Evolutionary conservation across 2,113 vertebrate genomes (phyloP).

Genomic region (Etheostoma cragini): DNA sequence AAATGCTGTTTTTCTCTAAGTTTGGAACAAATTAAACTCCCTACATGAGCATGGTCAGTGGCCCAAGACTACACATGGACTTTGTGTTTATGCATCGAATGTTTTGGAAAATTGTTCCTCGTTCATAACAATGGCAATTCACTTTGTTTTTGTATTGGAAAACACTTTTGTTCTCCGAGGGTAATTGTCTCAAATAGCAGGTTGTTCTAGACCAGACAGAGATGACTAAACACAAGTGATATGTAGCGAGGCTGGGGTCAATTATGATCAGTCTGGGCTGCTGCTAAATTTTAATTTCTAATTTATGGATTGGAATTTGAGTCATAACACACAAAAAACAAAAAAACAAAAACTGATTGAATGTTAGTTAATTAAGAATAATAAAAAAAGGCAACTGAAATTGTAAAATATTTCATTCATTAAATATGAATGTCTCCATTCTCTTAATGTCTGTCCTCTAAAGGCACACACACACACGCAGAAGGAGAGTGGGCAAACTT

Average conservation of each 20-base stretch:
- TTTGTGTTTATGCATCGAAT: slow-evolving; percentile 64
- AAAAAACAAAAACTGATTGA: not conserved
- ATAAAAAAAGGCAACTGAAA: not conserved
- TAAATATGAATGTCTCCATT: not conserved
- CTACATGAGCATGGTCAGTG: slow-evolving; percentile 14
- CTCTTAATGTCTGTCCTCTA: not conserved
- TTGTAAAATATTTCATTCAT: not conserved
- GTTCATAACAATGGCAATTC: slow-evolving; percentile 61
- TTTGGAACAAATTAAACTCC: slow-evolving; percentile 30
- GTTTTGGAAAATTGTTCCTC: slow-evolving; percentile 69
- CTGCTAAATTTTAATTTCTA: slow-evolving; percentile 32
- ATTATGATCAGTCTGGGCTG: slow-evolving; percentile 43
- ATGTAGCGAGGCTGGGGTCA: slow-evolving; percentile 43
- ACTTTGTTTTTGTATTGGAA: slow-evolving; percentile 66
- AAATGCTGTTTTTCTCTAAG: slow-evolving; percentile 8
- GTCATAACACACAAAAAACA: not conserved
- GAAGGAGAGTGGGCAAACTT: not conserved
- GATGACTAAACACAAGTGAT: slow-evolving; percentile 55
- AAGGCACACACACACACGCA: not conserved
- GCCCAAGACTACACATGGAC: slow-evolving; percentile 32
- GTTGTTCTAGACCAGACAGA: slow-evolving; percentile 46
- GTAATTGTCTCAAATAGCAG: slow-evolving; percentile 70
- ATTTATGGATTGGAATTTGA: slow-evolving; percentile 16
- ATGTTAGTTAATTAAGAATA: not conserved
- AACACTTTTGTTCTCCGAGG: slow-evolving; percentile 52